Conservation (phyloP, 2,797 vertebrate species). For the Neoniphon sammara region DNA sequence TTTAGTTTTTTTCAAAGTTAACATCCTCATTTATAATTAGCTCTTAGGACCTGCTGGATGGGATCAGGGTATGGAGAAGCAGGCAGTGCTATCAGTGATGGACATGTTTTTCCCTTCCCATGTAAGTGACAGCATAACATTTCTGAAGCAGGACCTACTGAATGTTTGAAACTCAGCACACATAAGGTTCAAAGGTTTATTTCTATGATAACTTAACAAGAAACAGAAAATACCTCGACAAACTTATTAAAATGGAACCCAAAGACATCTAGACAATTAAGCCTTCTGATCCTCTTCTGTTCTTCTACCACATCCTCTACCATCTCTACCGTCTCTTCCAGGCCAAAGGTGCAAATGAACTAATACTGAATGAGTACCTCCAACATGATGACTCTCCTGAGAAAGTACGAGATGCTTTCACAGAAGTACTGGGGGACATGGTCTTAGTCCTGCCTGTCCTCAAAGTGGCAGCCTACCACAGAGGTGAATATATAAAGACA, state of each 20-base stretch:
- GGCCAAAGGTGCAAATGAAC: slow-evolving; percentile 38
- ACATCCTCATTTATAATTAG: background rate
- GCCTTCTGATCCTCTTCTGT: background rate
- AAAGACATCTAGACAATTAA: too few relatives aligned
- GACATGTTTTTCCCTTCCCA: slow-evolving; percentile 26
- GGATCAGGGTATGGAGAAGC: slow-evolving; percentile 48
- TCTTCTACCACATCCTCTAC: background rate
- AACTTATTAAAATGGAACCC: too few relatives aligned
- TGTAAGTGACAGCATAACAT: slow-evolving; percentile 32
- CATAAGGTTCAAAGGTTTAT: slow-evolving; percentile 20
- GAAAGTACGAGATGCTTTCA: slow-evolving; percentile 71
- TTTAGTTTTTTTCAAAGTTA: too few relatives aligned
- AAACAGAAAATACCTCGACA: background rate
- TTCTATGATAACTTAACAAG: slow-evolving; percentile 43
- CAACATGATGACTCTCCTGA: slow-evolving; percentile 55
- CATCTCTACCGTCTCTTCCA: slow-evolving; percentile 11
- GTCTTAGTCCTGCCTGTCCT: slow-evolving; percentile 71
- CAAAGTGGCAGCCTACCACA: slow-evolving; percentile 70
- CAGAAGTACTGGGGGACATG: slow-evolving; percentile 75
- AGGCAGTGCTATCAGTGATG: slow-evolving; percentile 31
- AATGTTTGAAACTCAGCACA: background rate
- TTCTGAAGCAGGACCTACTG: background rate
- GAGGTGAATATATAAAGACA: slow-evolving; percentile 65
- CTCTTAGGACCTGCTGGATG: slow-evolving; percentile 20
- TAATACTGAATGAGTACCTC: slow-evolving; percentile 69